Percentiles rank a stretch among this genome's conserved stretches.
These are phyloP conservation scores for Lipophrys pholis DNA, from an alignment of 2,113 vertebrate species.

Conservation along the genomic window DNA sequence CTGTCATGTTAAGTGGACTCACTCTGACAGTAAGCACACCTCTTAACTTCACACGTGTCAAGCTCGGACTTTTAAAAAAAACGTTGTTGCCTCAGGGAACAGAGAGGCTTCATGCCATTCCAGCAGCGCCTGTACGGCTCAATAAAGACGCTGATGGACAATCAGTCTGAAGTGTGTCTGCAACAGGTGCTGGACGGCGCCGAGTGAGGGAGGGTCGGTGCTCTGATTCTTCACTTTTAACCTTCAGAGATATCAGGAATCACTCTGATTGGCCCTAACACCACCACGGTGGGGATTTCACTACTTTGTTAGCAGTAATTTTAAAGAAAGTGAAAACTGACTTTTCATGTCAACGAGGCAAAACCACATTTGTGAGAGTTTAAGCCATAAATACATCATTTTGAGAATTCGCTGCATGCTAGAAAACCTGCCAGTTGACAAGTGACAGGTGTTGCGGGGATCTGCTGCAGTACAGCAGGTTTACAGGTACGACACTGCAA, in stretches of 20 bases:
- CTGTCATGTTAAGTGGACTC: no score
- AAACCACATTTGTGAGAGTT: neutral
- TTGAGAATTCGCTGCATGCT: neutral
- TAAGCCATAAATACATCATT: neutral
- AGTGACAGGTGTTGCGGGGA: conserved; percentile 16
- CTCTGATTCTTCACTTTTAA: no score
- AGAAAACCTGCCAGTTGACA: neutral
- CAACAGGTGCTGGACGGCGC: conserved; percentile 52
- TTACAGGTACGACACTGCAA: neutral
- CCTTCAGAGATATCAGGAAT: no score
- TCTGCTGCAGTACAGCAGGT: neutral
- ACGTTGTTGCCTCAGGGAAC: neutral
- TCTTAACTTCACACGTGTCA: neutral
- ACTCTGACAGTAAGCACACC: neutral
- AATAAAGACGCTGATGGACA: conserved; percentile 49
- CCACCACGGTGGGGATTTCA: no score
- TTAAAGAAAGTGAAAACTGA: neutral
- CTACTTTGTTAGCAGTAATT: no score
- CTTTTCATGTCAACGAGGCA: neutral
- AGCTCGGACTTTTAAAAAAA: neutral
- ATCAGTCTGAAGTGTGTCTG: conserved; percentile 12
- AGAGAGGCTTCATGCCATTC: conserved; percentile 34
- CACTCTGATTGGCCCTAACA: no score
- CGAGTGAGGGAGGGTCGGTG: no score
- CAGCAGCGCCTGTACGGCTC: conserved; percentile 28